Percentiles rank a stretch among this genome's conserved stretches.
Evolutionary conservation across 2,113 vertebrate genomes (phyloP).

Genomic region (Rostratula benghalensis): DNA sequence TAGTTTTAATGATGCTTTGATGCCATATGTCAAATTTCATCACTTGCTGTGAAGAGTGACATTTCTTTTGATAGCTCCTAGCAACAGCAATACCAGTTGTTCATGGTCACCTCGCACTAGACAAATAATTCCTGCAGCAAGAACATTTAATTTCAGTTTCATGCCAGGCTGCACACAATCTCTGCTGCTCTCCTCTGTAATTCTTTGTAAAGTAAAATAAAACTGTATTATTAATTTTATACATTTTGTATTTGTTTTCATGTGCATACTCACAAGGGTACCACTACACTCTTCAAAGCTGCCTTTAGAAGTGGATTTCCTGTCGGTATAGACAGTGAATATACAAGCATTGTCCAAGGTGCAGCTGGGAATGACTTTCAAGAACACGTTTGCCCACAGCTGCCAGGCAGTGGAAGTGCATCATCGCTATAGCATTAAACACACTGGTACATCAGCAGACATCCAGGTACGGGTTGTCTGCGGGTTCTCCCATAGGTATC

Average conservation of each 20-base stretch:
- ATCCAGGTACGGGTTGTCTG: neutral
- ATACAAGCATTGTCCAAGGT: neutral
- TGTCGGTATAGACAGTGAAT: neutral
- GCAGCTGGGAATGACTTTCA: neutral
- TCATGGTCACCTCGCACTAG: slow-evolving; percentile 51
- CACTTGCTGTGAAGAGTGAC: slow-evolving; percentile 94
- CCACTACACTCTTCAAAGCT: neutral
- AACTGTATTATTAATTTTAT: neutral
- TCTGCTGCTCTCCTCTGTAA: neutral
- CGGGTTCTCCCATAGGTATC: neutral
- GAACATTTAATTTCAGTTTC: slow-evolving; percentile 55
- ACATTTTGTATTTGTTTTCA: neutral
- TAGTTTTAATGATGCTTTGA: slow-evolving; percentile 93
- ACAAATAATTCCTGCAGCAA: slow-evolving; percentile 51
- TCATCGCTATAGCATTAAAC: neutral
- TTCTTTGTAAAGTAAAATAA: neutral
- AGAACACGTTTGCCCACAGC: neutral
- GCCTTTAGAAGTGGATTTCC: neutral
- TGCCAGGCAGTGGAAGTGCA: neutral
- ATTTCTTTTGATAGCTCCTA: slow-evolving; percentile 87
- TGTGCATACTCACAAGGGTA: neutral
- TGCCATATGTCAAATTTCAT: slow-evolving; percentile 97
- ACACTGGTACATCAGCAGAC: neutral
- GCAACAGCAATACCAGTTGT: slow-evolving; percentile 75
- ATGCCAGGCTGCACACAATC: slow-evolving; percentile 4